A percentile compares a stretch with the other conserved stretches of the same genome.
Evolutionary conservation across 2,888 invertebrate genomes (phyloP).

Genomic region (Alentia gelatinosa): DNA sequence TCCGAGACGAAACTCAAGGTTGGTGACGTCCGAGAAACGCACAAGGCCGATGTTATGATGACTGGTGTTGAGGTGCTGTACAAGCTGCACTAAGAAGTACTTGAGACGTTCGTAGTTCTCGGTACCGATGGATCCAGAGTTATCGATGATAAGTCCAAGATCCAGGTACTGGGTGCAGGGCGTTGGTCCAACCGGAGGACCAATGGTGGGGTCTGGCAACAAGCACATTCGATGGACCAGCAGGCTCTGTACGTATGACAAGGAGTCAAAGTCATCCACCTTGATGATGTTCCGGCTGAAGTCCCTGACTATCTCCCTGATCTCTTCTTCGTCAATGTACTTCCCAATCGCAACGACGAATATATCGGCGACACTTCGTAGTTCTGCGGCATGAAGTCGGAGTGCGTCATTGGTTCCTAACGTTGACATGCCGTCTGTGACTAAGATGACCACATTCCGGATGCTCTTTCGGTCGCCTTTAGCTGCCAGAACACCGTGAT

Average conservation of each 20-base stretch:
- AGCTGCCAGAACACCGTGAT: background rate
- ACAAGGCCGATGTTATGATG: background rate
- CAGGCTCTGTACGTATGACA: background rate
- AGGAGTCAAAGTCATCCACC: background rate
- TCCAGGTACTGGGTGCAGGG: background rate
- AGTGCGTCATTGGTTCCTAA: background rate
- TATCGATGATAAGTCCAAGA: background rate
- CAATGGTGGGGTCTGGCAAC: too few relatives aligned
- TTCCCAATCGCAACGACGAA: background rate
- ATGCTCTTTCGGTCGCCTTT: background rate
- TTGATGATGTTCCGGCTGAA: background rate
- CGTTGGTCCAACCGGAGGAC: background rate
- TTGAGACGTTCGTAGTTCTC: background rate
- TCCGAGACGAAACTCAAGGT: background rate
- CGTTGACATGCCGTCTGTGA: conserved; percentile 4
- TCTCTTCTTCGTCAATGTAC: background rate
- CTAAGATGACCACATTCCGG: background rate
- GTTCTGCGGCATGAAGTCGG: background rate
- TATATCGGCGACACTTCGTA: background rate
- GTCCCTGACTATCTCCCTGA: background rate
- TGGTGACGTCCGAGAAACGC: background rate
- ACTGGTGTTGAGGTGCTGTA: background rate
- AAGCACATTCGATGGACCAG: background rate
- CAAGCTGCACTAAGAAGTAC: background rate
- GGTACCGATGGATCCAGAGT: background rate